Evolutionary conservation across 1,140 invertebrate species (phyloP).

Genomic region (Triops longicaudatus): DNA sequence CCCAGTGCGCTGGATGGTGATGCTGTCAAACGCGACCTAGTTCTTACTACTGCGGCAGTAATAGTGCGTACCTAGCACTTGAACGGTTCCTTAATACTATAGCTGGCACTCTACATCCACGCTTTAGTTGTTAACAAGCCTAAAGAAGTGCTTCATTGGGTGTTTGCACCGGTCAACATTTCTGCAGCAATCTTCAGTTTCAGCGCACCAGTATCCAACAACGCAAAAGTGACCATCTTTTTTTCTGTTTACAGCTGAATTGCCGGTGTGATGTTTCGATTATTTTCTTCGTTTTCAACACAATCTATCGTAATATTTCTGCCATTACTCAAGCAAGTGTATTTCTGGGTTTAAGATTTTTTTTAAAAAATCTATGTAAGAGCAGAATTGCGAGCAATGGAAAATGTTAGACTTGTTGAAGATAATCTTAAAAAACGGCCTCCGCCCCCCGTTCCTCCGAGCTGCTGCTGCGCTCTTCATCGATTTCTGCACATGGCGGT

Average conservation of each 20-base stretch:
- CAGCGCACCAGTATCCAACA: too few species aligned
- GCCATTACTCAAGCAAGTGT: too few species aligned
- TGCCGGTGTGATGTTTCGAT: too few species aligned
- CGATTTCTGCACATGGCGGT: conserved; percentile 14
- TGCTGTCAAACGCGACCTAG: neutral
- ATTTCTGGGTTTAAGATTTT: too few species aligned
- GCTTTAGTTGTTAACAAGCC: neutral
- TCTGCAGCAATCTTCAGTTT: too few species aligned
- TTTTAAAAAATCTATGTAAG: neutral
- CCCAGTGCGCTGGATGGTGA: neutral
- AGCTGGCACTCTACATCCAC: neutral
- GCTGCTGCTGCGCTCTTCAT: conserved; percentile 13
- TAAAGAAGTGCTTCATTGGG: too few species aligned
- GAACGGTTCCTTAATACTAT: neutral
- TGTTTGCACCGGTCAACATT: too few species aligned
- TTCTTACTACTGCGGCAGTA: neutral
- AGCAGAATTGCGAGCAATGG: neutral
- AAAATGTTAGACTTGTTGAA: neutral
- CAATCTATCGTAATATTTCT: too few species aligned
- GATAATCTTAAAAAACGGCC: neutral
- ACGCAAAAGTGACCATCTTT: too few species aligned
- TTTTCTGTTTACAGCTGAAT: too few species aligned
- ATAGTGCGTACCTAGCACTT: conserved; percentile 4
- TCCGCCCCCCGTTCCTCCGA: neutral
- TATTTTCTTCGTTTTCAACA: too few species aligned